Conservation (phyloP, 2,888 invertebrate genomes). For the Chymomyza caudatula region DNA sequence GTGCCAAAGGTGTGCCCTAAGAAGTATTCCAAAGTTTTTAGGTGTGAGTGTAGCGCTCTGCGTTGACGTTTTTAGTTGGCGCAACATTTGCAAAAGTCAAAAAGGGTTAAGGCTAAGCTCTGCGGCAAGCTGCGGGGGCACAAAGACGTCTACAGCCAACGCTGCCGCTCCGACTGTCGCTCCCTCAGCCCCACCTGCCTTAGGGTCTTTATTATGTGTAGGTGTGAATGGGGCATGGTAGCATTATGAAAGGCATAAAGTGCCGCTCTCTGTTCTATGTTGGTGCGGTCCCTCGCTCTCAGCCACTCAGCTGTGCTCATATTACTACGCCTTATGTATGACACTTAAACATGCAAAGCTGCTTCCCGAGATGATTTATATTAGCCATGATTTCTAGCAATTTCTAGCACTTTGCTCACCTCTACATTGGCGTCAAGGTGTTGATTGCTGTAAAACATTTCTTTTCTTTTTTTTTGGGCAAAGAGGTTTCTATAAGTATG, state of each 20-base stretch:
- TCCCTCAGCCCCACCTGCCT: neutral
- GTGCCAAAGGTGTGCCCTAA: conserved; percentile 38
- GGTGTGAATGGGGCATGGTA: neutral
- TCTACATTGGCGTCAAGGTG: conserved; percentile 49
- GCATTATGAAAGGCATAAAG: conserved; percentile 23
- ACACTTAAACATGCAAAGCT: conserved; percentile 70
- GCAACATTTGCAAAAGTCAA: conserved; percentile 51
- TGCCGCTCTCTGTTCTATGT: conserved; percentile 1
- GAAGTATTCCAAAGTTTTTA: neutral
- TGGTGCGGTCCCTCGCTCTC: conserved; percentile 29
- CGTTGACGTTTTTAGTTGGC: conserved; percentile 47
- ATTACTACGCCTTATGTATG: conserved; percentile 60
- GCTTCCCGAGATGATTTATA: conserved; percentile 71
- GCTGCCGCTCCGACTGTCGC: conserved; percentile 2
- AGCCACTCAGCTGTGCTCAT: conserved; percentile 46
- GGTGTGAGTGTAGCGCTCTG: conserved; percentile 6
- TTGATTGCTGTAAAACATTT: conserved; percentile 67
- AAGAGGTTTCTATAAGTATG: conserved; percentile 43
- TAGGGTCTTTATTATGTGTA: conserved; percentile 58
- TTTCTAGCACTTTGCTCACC: conserved; percentile 64
- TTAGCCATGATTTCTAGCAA: conserved; percentile 72
- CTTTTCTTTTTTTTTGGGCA: conserved; percentile 26
- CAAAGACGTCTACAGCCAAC: conserved; percentile 12
- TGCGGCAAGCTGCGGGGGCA: neutral
- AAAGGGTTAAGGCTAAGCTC: conserved; percentile 58